phyloP scores from a whole-genome alignment of 2,888 invertebrate species.

The Embidobia sp. region DNA sequence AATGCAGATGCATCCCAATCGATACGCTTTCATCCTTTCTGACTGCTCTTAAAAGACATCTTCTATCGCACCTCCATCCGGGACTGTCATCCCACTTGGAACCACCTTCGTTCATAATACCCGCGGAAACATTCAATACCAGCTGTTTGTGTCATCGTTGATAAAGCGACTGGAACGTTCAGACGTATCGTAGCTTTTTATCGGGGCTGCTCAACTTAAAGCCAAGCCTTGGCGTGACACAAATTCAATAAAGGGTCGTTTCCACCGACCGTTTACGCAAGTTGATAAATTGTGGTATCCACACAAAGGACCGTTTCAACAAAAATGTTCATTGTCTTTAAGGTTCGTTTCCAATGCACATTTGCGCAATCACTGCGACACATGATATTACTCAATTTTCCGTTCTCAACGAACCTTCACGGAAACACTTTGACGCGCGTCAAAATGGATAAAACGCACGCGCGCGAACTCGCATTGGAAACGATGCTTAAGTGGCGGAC shows the following conservation, averaged over 20 bases:
- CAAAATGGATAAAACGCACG: no score
- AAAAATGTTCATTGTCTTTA: no score
- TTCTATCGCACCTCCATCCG: conserved; percentile 36
- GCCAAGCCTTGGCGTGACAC: conserved; percentile 32
- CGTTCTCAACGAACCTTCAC: no score
- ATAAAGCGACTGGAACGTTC: conserved; percentile 28
- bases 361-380: no score
- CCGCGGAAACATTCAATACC: conserved; percentile 46
- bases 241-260: no score
- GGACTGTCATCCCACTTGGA: conserved; percentile 24
- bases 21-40: conserved; percentile 32
- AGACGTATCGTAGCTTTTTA: conserved; percentile 51
- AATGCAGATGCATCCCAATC: conserved; percentile 34
- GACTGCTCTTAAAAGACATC: conserved; percentile 43
- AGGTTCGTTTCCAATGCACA: no score
- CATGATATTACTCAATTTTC: no score
- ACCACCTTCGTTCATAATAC: conserved; percentile 22
- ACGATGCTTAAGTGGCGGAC: conserved; percentile 37
- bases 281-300: no score
- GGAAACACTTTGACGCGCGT: background rate
- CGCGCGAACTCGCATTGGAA: no score
- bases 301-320: no score
- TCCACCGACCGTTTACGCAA: no score
- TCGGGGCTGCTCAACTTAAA: conserved; percentile 36
- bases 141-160: conserved; percentile 28